Percentiles rank a stretch among this genome's conserved stretches.
Evolutionary conservation across 2,888 invertebrate genomes (phyloP).

Genomic region (Mythimna ferrago): DNA sequence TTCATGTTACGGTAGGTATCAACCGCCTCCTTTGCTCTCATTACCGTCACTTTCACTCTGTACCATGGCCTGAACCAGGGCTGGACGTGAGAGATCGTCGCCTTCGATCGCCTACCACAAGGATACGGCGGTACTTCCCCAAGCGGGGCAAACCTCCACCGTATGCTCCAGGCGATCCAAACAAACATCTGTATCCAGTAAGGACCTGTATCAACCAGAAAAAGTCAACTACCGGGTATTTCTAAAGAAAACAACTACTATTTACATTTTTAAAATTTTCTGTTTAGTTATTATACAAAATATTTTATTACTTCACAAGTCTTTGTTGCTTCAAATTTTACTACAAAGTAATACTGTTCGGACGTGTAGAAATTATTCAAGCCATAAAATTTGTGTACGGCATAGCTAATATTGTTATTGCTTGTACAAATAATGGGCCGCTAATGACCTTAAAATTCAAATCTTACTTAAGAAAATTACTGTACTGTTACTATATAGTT

Average conservation of each 20-base stretch:
- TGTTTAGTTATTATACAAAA: constrained; percentile 22
- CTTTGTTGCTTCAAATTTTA: constrained; percentile 18
- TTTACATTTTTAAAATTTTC: background rate
- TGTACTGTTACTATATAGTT: no score
- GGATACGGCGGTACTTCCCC: no score
- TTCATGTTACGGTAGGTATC: no score
- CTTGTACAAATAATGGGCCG: background rate
- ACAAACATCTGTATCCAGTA: no score
- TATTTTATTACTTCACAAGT: constrained; percentile 22
- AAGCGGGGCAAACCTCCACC: no score
- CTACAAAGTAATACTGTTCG: background rate
- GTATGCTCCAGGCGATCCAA: no score
- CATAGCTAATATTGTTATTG: constrained; percentile 21
- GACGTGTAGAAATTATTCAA: constrained; percentile 25
- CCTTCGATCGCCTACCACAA: no score
- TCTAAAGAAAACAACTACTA: background rate
- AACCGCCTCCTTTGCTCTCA: no score
- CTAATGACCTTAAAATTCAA: background rate
- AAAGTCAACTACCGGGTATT: background rate
- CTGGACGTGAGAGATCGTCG: no score
- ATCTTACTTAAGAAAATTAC: background rate
- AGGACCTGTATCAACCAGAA: no score
- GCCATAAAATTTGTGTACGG: background rate
- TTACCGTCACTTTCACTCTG: no score
- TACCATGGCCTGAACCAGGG: no score